A percentile compares a stretch with the other conserved stretches of the same genome.
These are phyloP conservation scores for Drosophila subsilvestris DNA, from an alignment of 2,888 invertebrate genomes.

Conservation along the genomic window DNA sequence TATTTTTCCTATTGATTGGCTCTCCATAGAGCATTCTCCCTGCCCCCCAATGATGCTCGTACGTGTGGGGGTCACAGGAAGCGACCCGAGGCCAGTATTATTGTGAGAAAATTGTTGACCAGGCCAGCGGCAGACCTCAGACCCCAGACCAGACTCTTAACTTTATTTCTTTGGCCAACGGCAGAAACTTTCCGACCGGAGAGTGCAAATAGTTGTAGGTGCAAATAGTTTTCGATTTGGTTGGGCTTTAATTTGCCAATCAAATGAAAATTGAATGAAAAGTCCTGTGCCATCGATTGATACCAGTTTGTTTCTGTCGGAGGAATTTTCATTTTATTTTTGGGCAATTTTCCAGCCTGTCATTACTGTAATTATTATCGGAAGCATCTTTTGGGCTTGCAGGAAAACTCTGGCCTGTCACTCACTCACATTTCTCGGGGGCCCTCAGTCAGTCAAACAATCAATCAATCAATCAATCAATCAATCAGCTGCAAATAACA, in stretches of 20 bases:
- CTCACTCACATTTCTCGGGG: background rate
- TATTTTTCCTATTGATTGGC: constrained; percentile 65
- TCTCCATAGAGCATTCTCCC: constrained; percentile 35
- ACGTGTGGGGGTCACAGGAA: constrained; percentile 55
- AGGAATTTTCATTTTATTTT: background rate
- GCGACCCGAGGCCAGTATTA: constrained; percentile 48
- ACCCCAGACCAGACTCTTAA: background rate
- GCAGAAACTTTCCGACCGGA: constrained; percentile 39
- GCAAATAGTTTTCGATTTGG: constrained; percentile 39
- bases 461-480: constrained; percentile 46
- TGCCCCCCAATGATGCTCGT: constrained; percentile 33
- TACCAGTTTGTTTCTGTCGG: background rate
- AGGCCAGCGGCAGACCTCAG: constrained; percentile 15
- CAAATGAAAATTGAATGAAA: constrained; percentile 42
- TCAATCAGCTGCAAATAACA: constrained; percentile 43
- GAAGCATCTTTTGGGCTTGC: background rate
- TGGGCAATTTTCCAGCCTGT: constrained; percentile 14
- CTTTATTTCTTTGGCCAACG: constrained; percentile 20
- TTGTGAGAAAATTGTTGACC: constrained; percentile 65
- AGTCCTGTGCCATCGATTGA: constrained; percentile 11
- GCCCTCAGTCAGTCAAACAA: constrained; percentile 45
- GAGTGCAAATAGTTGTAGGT: constrained; percentile 48
- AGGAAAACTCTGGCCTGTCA: background rate
- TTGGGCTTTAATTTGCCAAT: constrained; percentile 50
- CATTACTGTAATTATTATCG: constrained; percentile 12